These are phyloP conservation scores for Eumerus sabulonum DNA, from an alignment of 2,888 invertebrate species.

Conservation along the genomic window DNA sequence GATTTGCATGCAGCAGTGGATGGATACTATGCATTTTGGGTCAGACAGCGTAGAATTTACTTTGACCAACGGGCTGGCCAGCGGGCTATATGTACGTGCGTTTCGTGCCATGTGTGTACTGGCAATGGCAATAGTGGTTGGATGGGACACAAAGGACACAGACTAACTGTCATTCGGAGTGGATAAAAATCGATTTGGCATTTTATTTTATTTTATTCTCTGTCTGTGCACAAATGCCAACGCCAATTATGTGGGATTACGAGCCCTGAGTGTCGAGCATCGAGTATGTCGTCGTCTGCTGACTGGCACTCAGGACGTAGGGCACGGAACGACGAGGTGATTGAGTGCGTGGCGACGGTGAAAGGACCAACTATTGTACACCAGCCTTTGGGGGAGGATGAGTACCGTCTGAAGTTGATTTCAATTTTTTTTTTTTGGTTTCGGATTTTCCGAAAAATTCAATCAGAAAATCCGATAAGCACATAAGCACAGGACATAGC, in stretches of 20 bases:
- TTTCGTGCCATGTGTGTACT: conserved; percentile 2
- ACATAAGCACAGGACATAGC: too few relatives aligned
- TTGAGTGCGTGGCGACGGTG: conserved; percentile 23
- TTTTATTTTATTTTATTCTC: conserved; percentile 58
- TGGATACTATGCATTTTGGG: conserved; percentile 49
- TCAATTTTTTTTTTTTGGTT: too few relatives aligned
- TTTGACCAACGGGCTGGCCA: conserved; percentile 42
- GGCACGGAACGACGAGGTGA: conserved; percentile 41
- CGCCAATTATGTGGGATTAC: conserved; percentile 63
- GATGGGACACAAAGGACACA: conserved; percentile 36
- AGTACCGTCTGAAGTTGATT: too few relatives aligned
- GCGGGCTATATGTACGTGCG: conserved; percentile 3
- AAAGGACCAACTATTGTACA: conserved; percentile 28
- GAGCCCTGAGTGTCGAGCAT: conserved; percentile 32
- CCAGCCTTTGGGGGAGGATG: neutral
- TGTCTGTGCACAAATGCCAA: conserved; percentile 62
- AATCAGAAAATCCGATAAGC: too few relatives aligned
- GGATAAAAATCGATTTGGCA: conserved; percentile 67
- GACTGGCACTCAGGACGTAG: too few relatives aligned
- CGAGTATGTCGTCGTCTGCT: neutral
- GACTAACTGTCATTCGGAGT: conserved; percentile 61
- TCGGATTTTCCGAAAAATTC: too few relatives aligned
- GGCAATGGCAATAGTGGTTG: conserved; percentile 23
- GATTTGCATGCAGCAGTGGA: conserved; percentile 31
- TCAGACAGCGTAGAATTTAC: conserved; percentile 58